Conservation (phyloP, 2,797 vertebrate genomes). For the Pogoniulus pusillus region DNA sequence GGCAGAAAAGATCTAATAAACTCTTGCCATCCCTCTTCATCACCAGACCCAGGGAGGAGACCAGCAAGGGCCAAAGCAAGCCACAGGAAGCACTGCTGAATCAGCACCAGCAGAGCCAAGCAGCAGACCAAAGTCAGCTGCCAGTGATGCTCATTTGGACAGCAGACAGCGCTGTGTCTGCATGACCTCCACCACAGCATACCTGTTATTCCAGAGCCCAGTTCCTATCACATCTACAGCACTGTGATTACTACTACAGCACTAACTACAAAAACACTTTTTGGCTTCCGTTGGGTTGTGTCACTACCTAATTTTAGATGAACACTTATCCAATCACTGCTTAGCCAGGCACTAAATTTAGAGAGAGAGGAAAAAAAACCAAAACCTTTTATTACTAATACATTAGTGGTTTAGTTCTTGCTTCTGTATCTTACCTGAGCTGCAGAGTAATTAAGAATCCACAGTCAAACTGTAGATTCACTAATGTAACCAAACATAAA, state of each 20-base stretch:
- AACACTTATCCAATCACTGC: background rate
- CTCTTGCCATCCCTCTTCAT: background rate
- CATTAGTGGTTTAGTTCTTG: background rate
- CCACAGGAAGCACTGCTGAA: background rate
- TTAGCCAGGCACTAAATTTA: slow-evolving; percentile 24
- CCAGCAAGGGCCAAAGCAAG: background rate
- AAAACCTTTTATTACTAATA: background rate
- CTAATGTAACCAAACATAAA: slow-evolving; percentile 26
- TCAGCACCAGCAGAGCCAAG: background rate
- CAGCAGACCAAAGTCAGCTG: background rate
- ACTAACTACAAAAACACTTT: background rate
- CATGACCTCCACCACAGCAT: background rate
- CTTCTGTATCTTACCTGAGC: background rate
- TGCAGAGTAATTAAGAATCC: background rate
- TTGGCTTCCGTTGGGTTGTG: background rate
- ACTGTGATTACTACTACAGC: background rate
- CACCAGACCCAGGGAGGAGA: background rate
- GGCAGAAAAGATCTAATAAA: too few species aligned
- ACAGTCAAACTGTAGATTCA: background rate
- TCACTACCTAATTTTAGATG: slow-evolving; percentile 45
- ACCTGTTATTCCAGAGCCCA: background rate
- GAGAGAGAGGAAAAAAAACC: background rate
- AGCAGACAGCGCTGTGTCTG: background rate
- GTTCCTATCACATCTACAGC: background rate
- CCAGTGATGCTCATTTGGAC: background rate